Percentiles rank a stretch among this genome's conserved stretches.
Evolutionary conservation across 2,113 vertebrate species (phyloP).

Genomic region (Felis chaus): DNA sequence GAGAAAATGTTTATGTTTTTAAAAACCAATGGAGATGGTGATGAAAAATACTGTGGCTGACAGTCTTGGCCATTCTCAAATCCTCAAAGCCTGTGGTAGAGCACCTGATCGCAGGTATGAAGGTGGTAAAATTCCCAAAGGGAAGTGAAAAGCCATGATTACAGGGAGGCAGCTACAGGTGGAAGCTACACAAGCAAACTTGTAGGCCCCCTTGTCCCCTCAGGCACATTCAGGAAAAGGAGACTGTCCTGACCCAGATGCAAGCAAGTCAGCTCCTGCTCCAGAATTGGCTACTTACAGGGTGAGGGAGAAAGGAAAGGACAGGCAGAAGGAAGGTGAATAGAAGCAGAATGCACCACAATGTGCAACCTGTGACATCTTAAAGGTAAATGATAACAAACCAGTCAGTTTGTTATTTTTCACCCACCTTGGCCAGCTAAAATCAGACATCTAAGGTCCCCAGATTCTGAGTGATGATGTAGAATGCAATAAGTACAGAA

Average conservation of each 20-base stretch:
- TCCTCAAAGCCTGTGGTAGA: not conserved
- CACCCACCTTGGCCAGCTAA: not conserved
- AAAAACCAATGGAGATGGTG: not conserved
- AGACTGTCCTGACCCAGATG: not conserved
- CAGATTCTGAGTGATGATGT: not conserved
- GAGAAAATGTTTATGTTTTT: not conserved
- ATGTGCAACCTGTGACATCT: not conserved
- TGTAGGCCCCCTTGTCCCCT: not conserved
- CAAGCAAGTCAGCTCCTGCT: not conserved
- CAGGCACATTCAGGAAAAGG: not conserved
- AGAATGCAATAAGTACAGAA: not conserved
- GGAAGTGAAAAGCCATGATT: not conserved
- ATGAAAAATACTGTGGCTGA: not conserved
- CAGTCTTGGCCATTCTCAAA: not conserved
- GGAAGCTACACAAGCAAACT: too few species aligned
- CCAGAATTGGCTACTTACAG: not conserved
- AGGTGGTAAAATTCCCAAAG: not conserved
- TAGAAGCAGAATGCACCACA: not conserved
- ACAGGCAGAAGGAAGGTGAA: not conserved
- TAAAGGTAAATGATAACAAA: not conserved
- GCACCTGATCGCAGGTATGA: not conserved
- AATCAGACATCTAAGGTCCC: not conserved
- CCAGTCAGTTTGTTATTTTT: not conserved
- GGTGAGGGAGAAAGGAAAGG: too few species aligned
- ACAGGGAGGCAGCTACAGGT: not conserved